These are phyloP conservation scores for Idaea aversata DNA, from an alignment of 2,888 invertebrate genomes.

Conservation along the genomic window DNA sequence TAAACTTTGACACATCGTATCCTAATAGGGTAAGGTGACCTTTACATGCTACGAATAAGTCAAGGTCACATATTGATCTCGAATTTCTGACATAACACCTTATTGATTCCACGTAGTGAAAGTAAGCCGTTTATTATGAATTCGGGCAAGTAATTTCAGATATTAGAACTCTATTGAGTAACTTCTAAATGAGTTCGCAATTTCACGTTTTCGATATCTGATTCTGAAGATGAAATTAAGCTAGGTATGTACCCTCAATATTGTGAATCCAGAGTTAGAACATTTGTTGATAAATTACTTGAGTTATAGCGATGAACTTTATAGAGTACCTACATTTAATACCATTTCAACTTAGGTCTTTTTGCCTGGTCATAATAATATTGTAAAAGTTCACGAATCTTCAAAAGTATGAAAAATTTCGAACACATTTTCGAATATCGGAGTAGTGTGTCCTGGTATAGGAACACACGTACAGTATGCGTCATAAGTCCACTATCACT, in stretches of 20 bases:
- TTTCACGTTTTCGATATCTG: neutral
- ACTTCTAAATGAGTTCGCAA: neutral
- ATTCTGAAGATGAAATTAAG: neutral
- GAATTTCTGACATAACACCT: neutral
- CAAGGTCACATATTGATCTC: neutral
- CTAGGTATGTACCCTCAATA: neutral
- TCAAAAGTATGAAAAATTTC: no score
- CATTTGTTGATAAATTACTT: neutral
- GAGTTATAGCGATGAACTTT: no score
- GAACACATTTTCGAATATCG: no score
- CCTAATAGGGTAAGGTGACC: slow-evolving; percentile 14
- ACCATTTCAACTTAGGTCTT: no score
- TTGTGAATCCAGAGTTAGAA: neutral
- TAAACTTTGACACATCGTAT: slow-evolving; percentile 29
- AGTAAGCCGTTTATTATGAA: neutral
- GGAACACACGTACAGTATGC: no score
- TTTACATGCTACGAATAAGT: neutral
- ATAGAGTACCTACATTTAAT: no score
- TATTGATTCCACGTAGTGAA: neutral
- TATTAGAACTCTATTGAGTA: neutral
- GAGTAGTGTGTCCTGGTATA: no score
- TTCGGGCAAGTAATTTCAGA: neutral
- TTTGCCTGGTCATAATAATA: no score
- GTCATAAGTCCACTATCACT: no score
- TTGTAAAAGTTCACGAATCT: no score